These are phyloP conservation scores for Panurus biarmicus DNA, from an alignment of 2,113 vertebrate species.

Conservation along the genomic window DNA sequence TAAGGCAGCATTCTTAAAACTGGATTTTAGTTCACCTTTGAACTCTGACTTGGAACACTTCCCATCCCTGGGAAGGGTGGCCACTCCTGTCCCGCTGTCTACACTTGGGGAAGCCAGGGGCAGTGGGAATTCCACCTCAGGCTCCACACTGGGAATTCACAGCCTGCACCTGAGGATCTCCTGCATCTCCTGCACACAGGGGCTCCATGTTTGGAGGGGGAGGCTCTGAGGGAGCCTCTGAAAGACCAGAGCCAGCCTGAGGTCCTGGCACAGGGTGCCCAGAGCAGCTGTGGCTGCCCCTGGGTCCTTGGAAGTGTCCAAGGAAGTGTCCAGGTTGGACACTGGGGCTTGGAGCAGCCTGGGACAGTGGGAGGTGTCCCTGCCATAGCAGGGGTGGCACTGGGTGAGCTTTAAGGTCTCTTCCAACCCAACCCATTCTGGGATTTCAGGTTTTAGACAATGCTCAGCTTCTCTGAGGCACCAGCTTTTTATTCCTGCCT, in stretches of 20 bases:
- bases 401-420: fast-evolving
- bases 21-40: background rate
- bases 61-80: background rate
- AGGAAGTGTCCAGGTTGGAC: background rate
- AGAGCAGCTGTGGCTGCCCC: background rate
- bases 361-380: background rate
- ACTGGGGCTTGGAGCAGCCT: background rate
- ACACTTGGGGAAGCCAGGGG: fast-evolving
- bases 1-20: background rate
- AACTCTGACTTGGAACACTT: background rate
- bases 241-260: background rate
- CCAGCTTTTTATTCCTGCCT: background rate
- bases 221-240: background rate
- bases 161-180: background rate
- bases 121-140: background rate
- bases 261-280: background rate
- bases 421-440: background rate
- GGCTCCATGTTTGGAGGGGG: background rate
- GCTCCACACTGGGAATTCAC: background rate
- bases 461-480: background rate
- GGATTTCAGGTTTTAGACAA: background rate
- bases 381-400: background rate
- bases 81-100: background rate
- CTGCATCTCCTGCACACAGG: fast-evolving
- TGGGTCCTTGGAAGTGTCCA: background rate